A percentile compares a stretch with the other conserved stretches of the same genome.
phyloP scores from a whole-genome alignment of 2,113 vertebrate species.

The Azemiops feae region DNA sequence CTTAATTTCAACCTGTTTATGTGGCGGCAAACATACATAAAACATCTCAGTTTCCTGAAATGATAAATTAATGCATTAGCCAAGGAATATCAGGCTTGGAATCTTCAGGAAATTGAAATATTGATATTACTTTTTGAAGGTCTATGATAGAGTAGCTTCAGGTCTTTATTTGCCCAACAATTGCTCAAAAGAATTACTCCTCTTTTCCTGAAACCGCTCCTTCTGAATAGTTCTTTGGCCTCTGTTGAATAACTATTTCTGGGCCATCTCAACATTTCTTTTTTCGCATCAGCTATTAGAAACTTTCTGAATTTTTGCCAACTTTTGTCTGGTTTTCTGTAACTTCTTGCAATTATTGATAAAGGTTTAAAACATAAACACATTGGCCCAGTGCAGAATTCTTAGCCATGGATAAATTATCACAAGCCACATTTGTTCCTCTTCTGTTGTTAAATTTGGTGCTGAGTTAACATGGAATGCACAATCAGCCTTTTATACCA shows the following conservation, averaged over 20 bases:
- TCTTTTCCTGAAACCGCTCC: not conserved
- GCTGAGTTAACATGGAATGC: not conserved
- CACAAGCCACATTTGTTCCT: not conserved
- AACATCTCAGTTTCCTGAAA: not conserved
- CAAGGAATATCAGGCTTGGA: not conserved
- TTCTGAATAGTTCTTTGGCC: not conserved
- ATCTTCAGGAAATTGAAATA: not conserved
- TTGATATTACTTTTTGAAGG: not conserved
- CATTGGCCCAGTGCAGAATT: not conserved
- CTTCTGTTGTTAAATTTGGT: not conserved
- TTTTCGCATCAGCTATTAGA: not conserved
- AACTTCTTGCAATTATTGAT: not conserved
- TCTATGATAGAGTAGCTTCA: not conserved
- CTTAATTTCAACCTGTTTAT: not conserved
- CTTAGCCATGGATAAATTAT: not conserved
- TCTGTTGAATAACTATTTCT: not conserved
- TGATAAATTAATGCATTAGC: not conserved
- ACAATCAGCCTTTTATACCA: not conserved
- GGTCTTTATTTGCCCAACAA: not conserved
- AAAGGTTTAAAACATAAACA: not conserved
- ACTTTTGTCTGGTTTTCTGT: not conserved
- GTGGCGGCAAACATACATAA: not conserved
- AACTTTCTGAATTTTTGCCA: not conserved
- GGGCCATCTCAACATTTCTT: not conserved
- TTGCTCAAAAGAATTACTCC: no score